phyloP scores from a whole-genome alignment of 2,888 invertebrate genomes.

The Apamea crenata region DNA sequence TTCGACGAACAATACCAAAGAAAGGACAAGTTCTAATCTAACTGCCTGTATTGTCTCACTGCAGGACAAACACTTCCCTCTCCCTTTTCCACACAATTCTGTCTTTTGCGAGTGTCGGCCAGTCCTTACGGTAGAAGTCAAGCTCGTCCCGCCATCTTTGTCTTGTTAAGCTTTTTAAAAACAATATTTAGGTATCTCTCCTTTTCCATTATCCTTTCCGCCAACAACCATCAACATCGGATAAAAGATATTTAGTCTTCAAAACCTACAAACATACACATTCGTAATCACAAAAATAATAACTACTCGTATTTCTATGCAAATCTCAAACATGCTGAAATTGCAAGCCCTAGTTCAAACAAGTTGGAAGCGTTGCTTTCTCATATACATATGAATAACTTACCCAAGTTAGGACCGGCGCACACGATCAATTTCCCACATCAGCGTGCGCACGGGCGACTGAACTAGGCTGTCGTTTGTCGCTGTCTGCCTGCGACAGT shows the following conservation, averaged over 20 bases:
- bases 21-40: background rate
- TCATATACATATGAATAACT: constrained; percentile 47
- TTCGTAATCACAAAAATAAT: constrained; percentile 8
- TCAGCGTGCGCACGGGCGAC: background rate
- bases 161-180: too few species aligned
- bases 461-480: constrained; percentile 33
- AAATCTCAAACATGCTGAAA: constrained; percentile 16
- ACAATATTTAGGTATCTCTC: too few species aligned
- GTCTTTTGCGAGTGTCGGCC: too few species aligned
- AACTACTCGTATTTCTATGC: constrained; percentile 5
- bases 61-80: too few species aligned
- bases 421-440: constrained; percentile 46
- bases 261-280: too few species aligned
- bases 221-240: background rate
- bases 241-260: background rate
- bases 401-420: constrained; percentile 44
- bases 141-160: too few species aligned
- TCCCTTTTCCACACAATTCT: too few species aligned
- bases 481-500: constrained; percentile 28
- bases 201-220: background rate
- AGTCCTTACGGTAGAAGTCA: too few species aligned
- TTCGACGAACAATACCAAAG: too few species aligned
- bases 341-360: constrained; percentile 17
- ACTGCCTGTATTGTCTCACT: too few species aligned
- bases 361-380: constrained; percentile 18